These are phyloP conservation scores for Onychomys torridus DNA, from an alignment of 2,797 vertebrate species.

Conservation along the genomic window DNA sequence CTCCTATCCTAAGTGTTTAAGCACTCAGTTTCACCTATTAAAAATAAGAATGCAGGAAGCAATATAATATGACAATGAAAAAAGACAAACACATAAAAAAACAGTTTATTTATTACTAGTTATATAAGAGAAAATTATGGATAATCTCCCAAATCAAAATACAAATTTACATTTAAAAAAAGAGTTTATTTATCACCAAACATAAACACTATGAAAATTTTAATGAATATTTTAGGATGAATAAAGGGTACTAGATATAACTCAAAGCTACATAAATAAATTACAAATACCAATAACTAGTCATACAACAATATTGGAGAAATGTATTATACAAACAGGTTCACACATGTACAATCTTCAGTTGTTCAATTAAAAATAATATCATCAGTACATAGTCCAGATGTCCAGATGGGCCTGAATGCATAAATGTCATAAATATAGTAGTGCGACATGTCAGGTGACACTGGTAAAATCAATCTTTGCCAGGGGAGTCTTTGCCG, in stretches of 20 bases:
- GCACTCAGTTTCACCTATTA: not conserved
- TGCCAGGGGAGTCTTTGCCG: no score
- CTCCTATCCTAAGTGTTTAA: not conserved
- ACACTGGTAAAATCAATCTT: not conserved
- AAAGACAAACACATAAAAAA: not conserved
- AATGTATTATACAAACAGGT: not conserved
- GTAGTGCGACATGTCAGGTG: not conserved
- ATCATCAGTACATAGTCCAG: not conserved
- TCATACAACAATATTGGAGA: not conserved
- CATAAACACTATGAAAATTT: not conserved
- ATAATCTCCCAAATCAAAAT: not conserved
- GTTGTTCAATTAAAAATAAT: not conserved
- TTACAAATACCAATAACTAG: not conserved
- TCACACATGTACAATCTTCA: not conserved
- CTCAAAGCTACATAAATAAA: not conserved
- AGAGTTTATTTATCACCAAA: not conserved
- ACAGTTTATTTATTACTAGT: not conserved
- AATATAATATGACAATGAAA: not conserved
- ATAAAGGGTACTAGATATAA: not conserved
- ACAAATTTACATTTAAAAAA: not conserved
- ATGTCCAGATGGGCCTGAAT: not conserved
- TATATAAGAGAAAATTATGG: no score
- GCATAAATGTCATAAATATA: not conserved
- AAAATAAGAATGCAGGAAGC: not conserved
- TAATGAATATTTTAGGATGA: not conserved